phyloP scores from a whole-genome alignment of 2,797 vertebrate genomes.

The Microhierax caerulescens region DNA sequence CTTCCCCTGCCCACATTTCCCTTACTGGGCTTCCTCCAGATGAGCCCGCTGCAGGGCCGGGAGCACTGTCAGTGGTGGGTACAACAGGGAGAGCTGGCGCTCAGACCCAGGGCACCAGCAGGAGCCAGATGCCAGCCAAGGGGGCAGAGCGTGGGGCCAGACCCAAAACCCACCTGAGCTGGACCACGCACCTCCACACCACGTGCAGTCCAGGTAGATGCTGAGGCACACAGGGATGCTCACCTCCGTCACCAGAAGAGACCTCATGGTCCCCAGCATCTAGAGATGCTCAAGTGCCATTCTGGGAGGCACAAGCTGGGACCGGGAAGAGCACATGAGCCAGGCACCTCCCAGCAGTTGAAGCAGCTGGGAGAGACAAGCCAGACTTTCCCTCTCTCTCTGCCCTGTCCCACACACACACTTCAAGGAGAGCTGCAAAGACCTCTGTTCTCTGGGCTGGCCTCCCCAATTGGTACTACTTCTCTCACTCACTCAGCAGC shows the following conservation, averaged over 20 bases:
- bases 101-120: neutral
- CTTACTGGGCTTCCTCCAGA: neutral
- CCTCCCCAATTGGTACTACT: neutral
- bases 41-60: neutral
- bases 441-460: neutral
- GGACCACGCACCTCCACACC: rapidly evolving
- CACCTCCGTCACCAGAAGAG: neutral
- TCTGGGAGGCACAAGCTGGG: neutral
- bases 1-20: neutral
- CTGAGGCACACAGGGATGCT: rapidly evolving
- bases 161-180: neutral
- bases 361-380: neutral
- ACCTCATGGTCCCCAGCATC: rapidly evolving
- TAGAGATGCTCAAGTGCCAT: neutral
- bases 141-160: neutral
- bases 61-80: rapidly evolving
- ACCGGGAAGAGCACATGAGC: neutral
- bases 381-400: neutral
- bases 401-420: neutral
- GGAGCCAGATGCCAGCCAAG: neutral
- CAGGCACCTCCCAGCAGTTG: neutral
- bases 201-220: neutral
- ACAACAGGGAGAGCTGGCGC: rapidly evolving
- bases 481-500: conserved; percentile 31
- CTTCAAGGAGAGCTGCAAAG: conserved; percentile 17